phyloP scores from a whole-genome alignment of 92 coral and sea anemone species.

The Scolanthus callimorphus region DNA sequence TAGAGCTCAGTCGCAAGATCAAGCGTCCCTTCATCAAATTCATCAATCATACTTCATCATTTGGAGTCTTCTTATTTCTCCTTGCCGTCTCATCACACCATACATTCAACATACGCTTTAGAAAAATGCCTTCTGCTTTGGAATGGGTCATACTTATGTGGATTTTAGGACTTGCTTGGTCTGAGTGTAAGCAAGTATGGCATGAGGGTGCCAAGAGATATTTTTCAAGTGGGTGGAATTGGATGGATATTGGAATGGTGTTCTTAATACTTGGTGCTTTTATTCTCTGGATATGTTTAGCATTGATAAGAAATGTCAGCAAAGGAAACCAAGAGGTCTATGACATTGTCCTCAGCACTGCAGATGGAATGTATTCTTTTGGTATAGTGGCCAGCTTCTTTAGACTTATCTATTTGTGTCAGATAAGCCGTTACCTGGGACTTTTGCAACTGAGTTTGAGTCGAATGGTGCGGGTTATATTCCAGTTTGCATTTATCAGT shows the following conservation, averaged over 20 bases:
- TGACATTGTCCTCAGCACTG: constrained; percentile 63
- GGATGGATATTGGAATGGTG: constrained; percentile 98
- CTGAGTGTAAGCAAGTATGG: constrained; percentile 89
- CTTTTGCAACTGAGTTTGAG: constrained; percentile 91
- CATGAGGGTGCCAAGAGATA: constrained; percentile 77
- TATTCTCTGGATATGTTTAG: constrained; percentile 60
- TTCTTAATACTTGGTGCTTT: constrained; percentile 75
- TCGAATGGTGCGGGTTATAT: constrained; percentile 96
- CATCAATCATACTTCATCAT: constrained; percentile 89
- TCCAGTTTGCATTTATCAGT: constrained; percentile 98
- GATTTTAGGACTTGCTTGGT: constrained; percentile 97
- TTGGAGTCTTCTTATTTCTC: constrained; percentile 68
- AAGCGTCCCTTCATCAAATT: constrained; percentile 92
- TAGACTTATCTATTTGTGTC: constrained; percentile 90
- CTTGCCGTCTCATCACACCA: constrained; percentile 87
- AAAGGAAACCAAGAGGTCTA: constrained; percentile 9
- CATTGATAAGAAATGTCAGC: constrained; percentile 10
- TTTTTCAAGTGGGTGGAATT: constrained; percentile 95
- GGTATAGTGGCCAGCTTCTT: constrained; percentile 95
- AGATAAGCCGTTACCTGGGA: constrained; percentile 94
- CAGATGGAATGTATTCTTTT: constrained; percentile 91
- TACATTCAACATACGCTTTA: constrained; percentile 61
- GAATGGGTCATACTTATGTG: constrained; percentile 77
- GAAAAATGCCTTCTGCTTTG: constrained; percentile 60
- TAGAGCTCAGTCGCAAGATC: constrained; percentile 65